phyloP scores from a whole-genome alignment of 64 coral and sea anemone species.

The Cladopsammia gracilis region DNA sequence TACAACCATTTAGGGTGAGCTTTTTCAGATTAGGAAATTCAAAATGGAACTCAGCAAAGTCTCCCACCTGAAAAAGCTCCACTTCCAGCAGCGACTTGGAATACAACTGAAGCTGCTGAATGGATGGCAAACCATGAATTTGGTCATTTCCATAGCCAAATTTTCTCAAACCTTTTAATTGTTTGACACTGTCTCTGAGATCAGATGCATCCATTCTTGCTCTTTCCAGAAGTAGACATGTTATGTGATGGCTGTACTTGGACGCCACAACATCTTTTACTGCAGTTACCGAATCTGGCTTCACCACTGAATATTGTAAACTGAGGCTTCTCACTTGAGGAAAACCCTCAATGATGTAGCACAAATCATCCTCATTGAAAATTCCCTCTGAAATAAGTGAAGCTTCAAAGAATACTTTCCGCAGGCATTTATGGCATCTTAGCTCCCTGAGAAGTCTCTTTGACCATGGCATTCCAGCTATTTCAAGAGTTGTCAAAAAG shows the following conservation, averaged over 20 bases:
- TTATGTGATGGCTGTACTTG: conserved; percentile 59
- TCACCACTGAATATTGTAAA: conserved; percentile 77
- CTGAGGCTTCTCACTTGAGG: conserved; percentile 65
- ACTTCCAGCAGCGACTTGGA: conserved; percentile 73
- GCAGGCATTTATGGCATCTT: conserved; percentile 75
- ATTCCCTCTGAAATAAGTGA: conserved; percentile 19
- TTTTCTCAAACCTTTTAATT: conserved; percentile 47
- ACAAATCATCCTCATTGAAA: conserved; percentile 76
- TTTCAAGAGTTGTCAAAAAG: conserved; percentile 64
- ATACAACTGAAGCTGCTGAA: conserved; percentile 53
- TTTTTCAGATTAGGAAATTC: conserved; percentile 61
- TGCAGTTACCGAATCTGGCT: conserved; percentile 30
- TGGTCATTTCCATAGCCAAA: conserved; percentile 90
- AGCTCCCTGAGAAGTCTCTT: conserved; percentile 76
- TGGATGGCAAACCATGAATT: conserved; percentile 81
- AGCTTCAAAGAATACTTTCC: conserved; percentile 63
- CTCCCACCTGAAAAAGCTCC: conserved; percentile 81
- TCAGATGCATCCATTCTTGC: conserved; percentile 59
- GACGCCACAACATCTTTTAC: conserved; percentile 63
- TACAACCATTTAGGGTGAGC: conserved; percentile 52
- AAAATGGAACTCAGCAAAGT: conserved; percentile 81
- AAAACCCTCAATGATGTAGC: conserved; percentile 68
- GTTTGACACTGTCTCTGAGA: conserved; percentile 64
- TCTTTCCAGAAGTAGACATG: conserved; percentile 73
- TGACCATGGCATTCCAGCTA: conserved; percentile 82